A percentile compares a stretch with the other conserved stretches of the same genome.
Evolutionary conservation across 2,888 invertebrate genomes (phyloP).

Genomic region (Dryobota labecula): DNA sequence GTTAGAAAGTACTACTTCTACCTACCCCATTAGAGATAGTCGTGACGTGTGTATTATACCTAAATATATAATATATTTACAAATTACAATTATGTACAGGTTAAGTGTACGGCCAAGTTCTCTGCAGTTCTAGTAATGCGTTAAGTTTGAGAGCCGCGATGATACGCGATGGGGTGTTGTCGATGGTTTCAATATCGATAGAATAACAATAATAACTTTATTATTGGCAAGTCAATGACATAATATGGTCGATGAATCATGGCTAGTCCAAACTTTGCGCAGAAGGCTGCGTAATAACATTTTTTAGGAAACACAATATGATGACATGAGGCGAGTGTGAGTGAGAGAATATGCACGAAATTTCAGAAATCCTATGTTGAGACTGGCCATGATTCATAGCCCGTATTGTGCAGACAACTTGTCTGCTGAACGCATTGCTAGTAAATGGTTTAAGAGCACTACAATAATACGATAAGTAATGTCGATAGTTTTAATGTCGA

Average conservation of each 20-base stretch:
- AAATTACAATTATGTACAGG: constrained; percentile 54
- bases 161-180: constrained; percentile 71
- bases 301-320: no score
- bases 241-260: no score
- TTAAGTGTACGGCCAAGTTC: constrained; percentile 79
- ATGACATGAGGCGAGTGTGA: no score
- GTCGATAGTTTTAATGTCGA: not conserved
- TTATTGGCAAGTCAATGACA: not conserved
- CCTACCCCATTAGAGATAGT: no score
- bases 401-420: not conserved
- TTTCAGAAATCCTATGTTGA: no score
- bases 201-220: not conserved
- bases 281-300: no score
- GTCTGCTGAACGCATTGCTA: constrained; percentile 2
- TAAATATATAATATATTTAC: constrained; percentile 23
- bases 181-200: constrained; percentile 49
- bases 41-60: not conserved
- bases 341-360: no score
- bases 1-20: not conserved
- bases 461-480: not conserved
- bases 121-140: constrained; percentile 83
- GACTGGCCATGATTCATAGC: no score
- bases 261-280: no score
- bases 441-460: not conserved
- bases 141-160: constrained; percentile 83